A percentile compares a stretch with the other conserved stretches of the same genome.
phyloP scores from a whole-genome alignment of 23 tunicate species.

The Trididemnum clinides region DNA sequence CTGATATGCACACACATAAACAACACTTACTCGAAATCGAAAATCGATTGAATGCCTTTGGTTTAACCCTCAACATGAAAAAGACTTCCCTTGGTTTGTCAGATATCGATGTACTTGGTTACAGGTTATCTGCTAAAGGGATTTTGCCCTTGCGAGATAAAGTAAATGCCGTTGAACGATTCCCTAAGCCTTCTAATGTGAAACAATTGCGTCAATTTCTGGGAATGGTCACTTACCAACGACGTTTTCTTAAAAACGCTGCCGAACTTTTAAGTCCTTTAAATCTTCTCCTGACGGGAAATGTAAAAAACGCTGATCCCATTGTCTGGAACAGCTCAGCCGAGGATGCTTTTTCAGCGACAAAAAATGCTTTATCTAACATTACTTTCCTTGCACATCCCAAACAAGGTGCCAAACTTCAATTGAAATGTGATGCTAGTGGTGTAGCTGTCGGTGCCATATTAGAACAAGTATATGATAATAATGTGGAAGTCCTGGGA shows the following conservation, averaged over 20 bases:
- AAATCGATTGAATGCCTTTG: not conserved
- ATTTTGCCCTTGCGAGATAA: conserved; percentile 14
- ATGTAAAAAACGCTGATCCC: not conserved
- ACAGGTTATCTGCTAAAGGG: conserved; percentile 19
- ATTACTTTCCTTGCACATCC: conserved; percentile 5
- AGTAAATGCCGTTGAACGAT: conserved; percentile 15
- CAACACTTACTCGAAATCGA: not conserved
- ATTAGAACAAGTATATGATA: conserved; percentile 29
- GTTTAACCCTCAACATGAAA: conserved; percentile 2
- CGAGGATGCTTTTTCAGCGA: not conserved
- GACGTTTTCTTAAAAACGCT: not conserved
- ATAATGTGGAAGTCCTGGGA: conserved; percentile 1
- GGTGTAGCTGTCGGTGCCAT: conserved; percentile 22
- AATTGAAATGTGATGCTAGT: conserved; percentile 13
- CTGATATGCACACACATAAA: not conserved
- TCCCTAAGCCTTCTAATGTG: conserved; percentile 17
- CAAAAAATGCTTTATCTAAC: conserved; percentile 15
- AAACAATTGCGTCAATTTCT: conserved; percentile 2
- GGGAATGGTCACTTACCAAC: conserved; percentile 23
- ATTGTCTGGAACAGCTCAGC: not conserved
- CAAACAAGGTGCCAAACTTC: not conserved
- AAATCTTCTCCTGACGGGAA: not conserved
- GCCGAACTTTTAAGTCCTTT: conserved; percentile 25
- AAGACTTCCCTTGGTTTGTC: conserved; percentile 20
- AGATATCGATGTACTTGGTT: conserved; percentile 2